Conservation (phyloP, 1,140 invertebrate species). For the Himalopsyche phryganea region DNA sequence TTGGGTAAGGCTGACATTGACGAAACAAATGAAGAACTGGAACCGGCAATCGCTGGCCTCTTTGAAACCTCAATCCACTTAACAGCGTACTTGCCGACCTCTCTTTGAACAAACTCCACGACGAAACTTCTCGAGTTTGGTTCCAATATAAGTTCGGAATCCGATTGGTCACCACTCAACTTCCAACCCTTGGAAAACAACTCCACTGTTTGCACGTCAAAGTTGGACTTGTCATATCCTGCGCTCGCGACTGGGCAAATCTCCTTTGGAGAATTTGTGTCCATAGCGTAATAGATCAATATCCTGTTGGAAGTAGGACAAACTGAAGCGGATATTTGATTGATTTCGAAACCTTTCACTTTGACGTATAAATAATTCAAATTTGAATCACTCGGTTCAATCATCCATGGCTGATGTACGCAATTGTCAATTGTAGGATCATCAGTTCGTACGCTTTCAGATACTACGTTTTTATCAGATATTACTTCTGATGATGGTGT, state of each 20-base stretch:
- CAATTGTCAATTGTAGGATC: conserved; percentile 55
- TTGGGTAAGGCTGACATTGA: conserved; percentile 43
- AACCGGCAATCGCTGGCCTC: conserved; percentile 54
- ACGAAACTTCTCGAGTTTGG: conserved; percentile 66
- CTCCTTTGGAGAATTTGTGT: conserved; percentile 57
- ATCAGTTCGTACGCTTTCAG: conserved; percentile 50
- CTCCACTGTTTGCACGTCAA: conserved; percentile 53
- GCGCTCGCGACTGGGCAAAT: conserved; percentile 60
- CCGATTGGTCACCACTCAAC: conserved; percentile 45
- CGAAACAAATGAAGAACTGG: conserved; percentile 56
- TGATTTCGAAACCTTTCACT: conserved; percentile 62
- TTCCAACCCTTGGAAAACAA: conserved; percentile 75
- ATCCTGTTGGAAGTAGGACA: conserved; percentile 71
- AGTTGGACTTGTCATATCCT: conserved; percentile 40
- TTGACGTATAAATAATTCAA: conserved; percentile 70
- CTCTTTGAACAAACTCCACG: conserved; percentile 67
- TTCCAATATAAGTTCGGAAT: conserved; percentile 49
- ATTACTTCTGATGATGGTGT: conserved; percentile 44
- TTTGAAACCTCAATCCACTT: conserved; percentile 78
- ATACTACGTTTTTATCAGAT: conserved; percentile 48
- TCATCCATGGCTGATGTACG: conserved; percentile 72
- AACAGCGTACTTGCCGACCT: conserved; percentile 67
- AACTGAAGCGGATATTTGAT: conserved; percentile 48
- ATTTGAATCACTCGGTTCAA: conserved; percentile 67
- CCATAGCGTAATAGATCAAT: conserved; percentile 65